A percentile compares a stretch with the other conserved stretches of the same genome.
Conservation (phyloP, 92 coral and sea anemone genomes). For the Porites lobata region DNA sequence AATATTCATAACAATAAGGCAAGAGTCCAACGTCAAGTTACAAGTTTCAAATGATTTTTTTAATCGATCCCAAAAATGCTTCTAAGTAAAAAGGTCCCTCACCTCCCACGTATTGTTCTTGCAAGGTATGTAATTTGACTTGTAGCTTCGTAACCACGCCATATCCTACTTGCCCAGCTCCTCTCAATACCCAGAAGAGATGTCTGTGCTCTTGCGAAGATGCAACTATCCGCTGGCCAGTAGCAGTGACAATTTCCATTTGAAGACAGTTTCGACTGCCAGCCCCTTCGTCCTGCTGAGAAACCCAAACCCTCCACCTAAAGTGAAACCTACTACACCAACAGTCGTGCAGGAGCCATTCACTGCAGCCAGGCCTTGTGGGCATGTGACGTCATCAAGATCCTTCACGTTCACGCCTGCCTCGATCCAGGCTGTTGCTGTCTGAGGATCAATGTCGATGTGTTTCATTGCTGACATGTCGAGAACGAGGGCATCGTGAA, state of each 20-base stretch:
- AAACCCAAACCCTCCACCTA: conserved; percentile 50
- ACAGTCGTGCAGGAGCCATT: conserved; percentile 31
- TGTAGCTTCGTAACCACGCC: conserved; percentile 53
- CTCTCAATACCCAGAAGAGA: conserved; percentile 42
- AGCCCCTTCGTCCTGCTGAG: conserved; percentile 43
- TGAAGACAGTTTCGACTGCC: conserved; percentile 46
- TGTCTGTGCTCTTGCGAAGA: conserved; percentile 32
- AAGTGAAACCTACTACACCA: conserved; percentile 30
- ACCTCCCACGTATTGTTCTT: too few species aligned
- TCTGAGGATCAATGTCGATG: conserved; percentile 17
- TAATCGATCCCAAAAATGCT: too few species aligned
- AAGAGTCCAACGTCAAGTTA: too few species aligned
- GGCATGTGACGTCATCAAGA: conserved; percentile 49
- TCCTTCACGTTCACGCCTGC: conserved; percentile 44
- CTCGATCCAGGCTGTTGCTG: conserved; percentile 50
- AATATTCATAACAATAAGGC: too few species aligned
- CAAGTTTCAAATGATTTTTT: too few species aligned
- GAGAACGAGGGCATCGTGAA: conserved; percentile 26
- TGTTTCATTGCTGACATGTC: conserved; percentile 39
- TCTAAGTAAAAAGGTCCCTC: too few species aligned
- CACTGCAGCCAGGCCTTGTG: conserved; percentile 47
- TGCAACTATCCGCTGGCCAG: conserved; percentile 46
- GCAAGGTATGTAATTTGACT: too few species aligned
- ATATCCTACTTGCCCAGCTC: conserved; percentile 45
- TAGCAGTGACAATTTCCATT: conserved; percentile 23